phyloP scores from a whole-genome alignment of 1,140 invertebrate species.

The Pygmarrhopalites habei region DNA sequence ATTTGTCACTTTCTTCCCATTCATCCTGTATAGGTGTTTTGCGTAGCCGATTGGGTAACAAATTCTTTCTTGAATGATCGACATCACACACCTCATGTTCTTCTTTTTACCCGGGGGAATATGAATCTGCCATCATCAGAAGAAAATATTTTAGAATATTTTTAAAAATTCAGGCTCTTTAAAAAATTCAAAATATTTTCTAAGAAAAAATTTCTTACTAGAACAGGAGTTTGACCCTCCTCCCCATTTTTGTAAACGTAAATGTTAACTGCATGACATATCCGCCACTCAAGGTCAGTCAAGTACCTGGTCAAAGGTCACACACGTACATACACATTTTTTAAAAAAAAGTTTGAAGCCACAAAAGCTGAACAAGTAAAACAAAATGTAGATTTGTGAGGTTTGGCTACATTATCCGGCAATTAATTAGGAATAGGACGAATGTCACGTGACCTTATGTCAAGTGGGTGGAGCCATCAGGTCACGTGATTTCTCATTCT shows the following conservation, averaged over 20 bases:
- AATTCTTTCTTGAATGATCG: conserved; percentile 32
- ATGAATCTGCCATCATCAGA: too few relatives aligned
- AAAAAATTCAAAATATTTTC: not conserved
- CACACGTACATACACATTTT: not conserved
- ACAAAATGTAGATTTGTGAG: not conserved
- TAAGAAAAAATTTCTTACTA: too few relatives aligned
- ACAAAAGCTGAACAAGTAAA: not conserved
- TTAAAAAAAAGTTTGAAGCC: not conserved
- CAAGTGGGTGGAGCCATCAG: too few relatives aligned
- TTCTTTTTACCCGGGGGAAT: conserved; percentile 35
- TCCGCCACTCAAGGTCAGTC: conserved; percentile 37
- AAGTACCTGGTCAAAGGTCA: conserved; percentile 24
- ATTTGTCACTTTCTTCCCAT: conserved; percentile 26
- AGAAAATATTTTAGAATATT: conserved; percentile 14
- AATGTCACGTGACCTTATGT: too few relatives aligned
- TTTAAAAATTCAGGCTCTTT: too few relatives aligned
- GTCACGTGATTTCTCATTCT: too few relatives aligned
- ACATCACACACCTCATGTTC: conserved; percentile 33
- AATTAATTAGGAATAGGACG: too few relatives aligned
- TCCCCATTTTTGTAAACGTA: conserved; percentile 32
- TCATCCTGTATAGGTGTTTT: conserved; percentile 33
- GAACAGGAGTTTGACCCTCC: conserved; percentile 15
- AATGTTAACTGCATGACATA: conserved; percentile 39
- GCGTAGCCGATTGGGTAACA: conserved; percentile 35
- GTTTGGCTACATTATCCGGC: too few relatives aligned